These are phyloP conservation scores for Brassicogethes aeneus DNA, from an alignment of 2,888 invertebrate genomes.

Conservation along the genomic window DNA sequence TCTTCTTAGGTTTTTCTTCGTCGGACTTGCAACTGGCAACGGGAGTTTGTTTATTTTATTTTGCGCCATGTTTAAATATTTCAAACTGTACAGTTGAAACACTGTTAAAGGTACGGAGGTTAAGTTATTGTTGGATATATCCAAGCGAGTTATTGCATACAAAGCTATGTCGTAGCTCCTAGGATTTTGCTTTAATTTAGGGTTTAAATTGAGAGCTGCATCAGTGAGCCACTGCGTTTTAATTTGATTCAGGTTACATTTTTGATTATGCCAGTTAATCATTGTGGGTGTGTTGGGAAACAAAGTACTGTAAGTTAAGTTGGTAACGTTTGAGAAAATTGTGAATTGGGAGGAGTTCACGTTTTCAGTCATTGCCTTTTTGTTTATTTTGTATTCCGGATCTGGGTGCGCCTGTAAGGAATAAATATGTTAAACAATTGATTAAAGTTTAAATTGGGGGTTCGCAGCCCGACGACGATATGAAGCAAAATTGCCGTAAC, in stretches of 20 bases:
- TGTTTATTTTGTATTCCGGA: slow-evolving; percentile 88
- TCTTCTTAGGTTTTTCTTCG: slow-evolving; percentile 28
- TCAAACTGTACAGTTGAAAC: slow-evolving; percentile 75
- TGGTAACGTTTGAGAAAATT: slow-evolving; percentile 45
- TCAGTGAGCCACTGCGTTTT: slow-evolving; percentile 75
- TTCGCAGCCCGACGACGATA: no score
- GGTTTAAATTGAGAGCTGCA: slow-evolving; percentile 79
- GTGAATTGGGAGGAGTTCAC: slow-evolving; percentile 47
- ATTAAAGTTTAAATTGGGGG: no score
- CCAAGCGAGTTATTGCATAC: slow-evolving; percentile 88
- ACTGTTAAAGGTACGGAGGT: slow-evolving; percentile 69
- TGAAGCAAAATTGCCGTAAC: no score
- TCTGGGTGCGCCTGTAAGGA: slow-evolving; percentile 75
- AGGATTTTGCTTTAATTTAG: slow-evolving; percentile 63
- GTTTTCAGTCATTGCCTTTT: slow-evolving; percentile 66
- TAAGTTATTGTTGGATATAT: slow-evolving; percentile 85
- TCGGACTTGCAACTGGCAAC: slow-evolving; percentile 34
- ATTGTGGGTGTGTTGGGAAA: slow-evolving; percentile 79
- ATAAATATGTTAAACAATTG: no score
- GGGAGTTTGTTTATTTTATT: slow-evolving; percentile 78
- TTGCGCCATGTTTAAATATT: slow-evolving; percentile 78
- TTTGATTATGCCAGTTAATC: slow-evolving; percentile 87
- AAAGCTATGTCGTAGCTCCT: slow-evolving; percentile 59
- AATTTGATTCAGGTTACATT: slow-evolving; percentile 60
- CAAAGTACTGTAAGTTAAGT: slow-evolving; percentile 66